phyloP scores from a whole-genome alignment of 2,113 vertebrate genomes.

The Myanophis thanlyinensis region DNA sequence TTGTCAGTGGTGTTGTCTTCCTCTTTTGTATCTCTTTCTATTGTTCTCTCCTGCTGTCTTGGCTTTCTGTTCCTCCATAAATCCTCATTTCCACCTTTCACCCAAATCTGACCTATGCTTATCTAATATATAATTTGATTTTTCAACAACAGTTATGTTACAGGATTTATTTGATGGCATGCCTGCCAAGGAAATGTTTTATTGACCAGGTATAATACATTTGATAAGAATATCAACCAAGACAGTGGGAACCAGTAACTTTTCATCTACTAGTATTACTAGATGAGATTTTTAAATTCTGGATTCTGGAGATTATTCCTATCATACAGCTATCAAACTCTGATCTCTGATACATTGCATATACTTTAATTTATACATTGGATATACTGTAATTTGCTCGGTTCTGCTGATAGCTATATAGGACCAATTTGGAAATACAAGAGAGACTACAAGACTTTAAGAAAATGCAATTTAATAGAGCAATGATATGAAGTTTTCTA shows the following conservation, averaged over 20 bases:
- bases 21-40: slow-evolving; percentile 11
- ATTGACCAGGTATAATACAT: not conserved
- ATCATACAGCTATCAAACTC: not conserved
- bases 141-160: not conserved
- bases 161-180: not conserved
- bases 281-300: not conserved
- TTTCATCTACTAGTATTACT: not conserved
- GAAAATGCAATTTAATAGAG: not conserved
- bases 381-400: not conserved
- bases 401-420: not conserved
- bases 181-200: not conserved
- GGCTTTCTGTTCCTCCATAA: not conserved
- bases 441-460: not conserved
- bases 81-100: not conserved
- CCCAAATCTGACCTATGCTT: not conserved
- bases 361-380: not conserved
- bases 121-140: not conserved
- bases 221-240: not conserved
- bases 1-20: slow-evolving; percentile 5
- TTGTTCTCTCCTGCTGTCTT: not conserved
- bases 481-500: not conserved
- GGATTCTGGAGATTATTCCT: not conserved
- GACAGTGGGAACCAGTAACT: not conserved
- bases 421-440: not conserved
- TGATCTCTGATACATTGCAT: not conserved